A percentile compares a stretch with the other conserved stretches of the same genome.
These are phyloP conservation scores for Brotogeris chrysoptera DNA, from an alignment of 2,797 vertebrate species.

Conservation along the genomic window DNA sequence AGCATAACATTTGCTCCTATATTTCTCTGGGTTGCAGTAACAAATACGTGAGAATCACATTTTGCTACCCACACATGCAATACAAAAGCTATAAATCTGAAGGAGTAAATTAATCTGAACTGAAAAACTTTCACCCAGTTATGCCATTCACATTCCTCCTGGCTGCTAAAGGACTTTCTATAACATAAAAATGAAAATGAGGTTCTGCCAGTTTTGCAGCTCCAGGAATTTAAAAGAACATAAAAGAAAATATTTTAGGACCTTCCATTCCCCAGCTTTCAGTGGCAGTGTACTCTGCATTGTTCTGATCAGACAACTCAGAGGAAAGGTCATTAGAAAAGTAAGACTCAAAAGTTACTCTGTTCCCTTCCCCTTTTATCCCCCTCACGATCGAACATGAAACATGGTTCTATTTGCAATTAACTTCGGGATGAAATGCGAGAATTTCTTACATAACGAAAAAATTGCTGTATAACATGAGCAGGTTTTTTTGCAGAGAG, in stretches of 20 bases:
- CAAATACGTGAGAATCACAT: conserved; percentile 70
- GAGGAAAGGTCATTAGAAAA: conserved; percentile 40
- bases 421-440: background rate
- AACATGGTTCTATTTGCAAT: conserved; percentile 7
- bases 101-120: conserved; percentile 66
- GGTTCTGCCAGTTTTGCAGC: conserved; percentile 75
- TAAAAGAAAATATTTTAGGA: conserved; percentile 79
- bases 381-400: background rate
- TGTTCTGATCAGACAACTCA: conserved; percentile 49
- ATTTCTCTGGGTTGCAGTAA: conserved; percentile 66
- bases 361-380: background rate
- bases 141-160: conserved; percentile 78
- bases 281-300: conserved; percentile 32
- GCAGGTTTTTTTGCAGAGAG: background rate
- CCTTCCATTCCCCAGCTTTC: conserved; percentile 51
- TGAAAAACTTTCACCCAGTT: conserved; percentile 66
- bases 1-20: conserved; percentile 44
- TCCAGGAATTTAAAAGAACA: conserved; percentile 78
- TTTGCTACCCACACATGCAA: conserved; percentile 72
- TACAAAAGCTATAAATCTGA: conserved; percentile 69
- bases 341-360: background rate
- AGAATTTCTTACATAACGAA: background rate
- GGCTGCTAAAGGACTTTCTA: conserved; percentile 70
- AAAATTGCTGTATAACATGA: background rate
- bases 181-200: conserved; percentile 77